Conservation (phyloP, 2,113 vertebrate genomes). For the Gymnobelideus leadbeateri region DNA sequence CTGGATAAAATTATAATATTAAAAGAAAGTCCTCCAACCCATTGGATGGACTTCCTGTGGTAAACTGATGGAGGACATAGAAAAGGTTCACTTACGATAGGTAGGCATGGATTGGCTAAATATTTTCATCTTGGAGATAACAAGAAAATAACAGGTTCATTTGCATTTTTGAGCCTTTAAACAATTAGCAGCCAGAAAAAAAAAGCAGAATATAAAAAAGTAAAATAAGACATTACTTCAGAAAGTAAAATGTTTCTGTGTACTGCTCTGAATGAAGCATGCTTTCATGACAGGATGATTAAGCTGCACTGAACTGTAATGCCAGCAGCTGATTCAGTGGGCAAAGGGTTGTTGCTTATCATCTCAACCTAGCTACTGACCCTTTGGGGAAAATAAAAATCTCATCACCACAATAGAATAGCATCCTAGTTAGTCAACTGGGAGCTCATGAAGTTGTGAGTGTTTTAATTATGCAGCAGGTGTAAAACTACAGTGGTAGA, state of each 20-base stretch:
- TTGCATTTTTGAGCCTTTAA: not conserved
- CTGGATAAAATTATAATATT: not conserved
- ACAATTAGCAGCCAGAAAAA: not conserved
- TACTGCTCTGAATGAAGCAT: constrained; percentile 1
- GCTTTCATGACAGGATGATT: constrained; percentile 19
- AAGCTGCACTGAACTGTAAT: not conserved
- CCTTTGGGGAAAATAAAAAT: constrained; percentile 55
- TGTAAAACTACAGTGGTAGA: constrained; percentile 48
- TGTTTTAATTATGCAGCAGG: constrained; percentile 64
- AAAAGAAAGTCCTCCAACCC: not conserved
- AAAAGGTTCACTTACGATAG: not conserved
- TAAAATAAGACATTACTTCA: not conserved
- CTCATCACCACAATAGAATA: constrained; percentile 31
- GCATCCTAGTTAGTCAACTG: constrained; percentile 27
- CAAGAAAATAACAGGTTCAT: not conserved
- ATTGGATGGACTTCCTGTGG: not conserved
- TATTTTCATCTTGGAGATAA: not conserved
- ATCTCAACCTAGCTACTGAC: not conserved
- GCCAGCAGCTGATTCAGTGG: not conserved
- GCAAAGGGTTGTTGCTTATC: not conserved
- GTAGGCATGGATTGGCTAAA: not conserved
- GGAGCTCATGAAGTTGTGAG: constrained; percentile 38
- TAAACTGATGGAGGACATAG: not conserved
- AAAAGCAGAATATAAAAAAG: not conserved
- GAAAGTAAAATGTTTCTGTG: constrained; percentile 32